Evolutionary conservation across 2,888 invertebrate species (phyloP).

Genomic region (Pilophorus perplexus): DNA sequence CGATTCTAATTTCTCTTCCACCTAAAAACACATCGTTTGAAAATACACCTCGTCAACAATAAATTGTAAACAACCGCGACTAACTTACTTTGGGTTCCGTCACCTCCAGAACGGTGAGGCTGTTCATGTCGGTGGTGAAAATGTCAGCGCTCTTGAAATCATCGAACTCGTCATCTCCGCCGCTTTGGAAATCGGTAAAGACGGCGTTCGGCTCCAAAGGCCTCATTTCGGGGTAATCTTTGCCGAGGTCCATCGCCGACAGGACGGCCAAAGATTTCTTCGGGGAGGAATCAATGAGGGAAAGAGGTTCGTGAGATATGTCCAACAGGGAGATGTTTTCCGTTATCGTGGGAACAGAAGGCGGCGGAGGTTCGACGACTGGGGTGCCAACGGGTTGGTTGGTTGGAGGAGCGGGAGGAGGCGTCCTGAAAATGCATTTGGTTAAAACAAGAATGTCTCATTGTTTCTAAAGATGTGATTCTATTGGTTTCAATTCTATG

Average conservation of each 20-base stretch:
- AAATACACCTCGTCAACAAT: no score
- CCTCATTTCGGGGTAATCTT: not conserved
- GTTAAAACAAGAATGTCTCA: no score
- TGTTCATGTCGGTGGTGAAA: conserved; percentile 28
- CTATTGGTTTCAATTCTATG: no score
- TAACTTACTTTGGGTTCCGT: conserved; percentile 34
- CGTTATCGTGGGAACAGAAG: conserved; percentile 21
- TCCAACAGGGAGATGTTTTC: conserved; percentile 35
- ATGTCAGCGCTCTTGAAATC: conserved; percentile 55
- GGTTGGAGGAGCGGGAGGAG: no score
- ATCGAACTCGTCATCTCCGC: conserved; percentile 53
- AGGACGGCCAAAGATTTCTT: conserved; percentile 31
- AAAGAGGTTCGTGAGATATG: conserved; percentile 29
- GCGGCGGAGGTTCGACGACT: not conserved
- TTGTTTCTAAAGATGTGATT: no score
- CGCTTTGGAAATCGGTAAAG: conserved; percentile 10
- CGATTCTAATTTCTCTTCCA: not conserved
- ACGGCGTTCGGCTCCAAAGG: not conserved
- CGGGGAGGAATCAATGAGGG: conserved; percentile 33
- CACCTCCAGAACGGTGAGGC: conserved; percentile 41
- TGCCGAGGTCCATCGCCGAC: conserved; percentile 31
- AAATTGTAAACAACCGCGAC: no score
- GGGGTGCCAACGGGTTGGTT: not conserved
- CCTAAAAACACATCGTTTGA: not conserved
- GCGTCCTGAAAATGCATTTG: no score